These are phyloP conservation scores for Myripristis murdjan DNA, from an alignment of 2,797 vertebrate genomes.

Conservation along the genomic window DNA sequence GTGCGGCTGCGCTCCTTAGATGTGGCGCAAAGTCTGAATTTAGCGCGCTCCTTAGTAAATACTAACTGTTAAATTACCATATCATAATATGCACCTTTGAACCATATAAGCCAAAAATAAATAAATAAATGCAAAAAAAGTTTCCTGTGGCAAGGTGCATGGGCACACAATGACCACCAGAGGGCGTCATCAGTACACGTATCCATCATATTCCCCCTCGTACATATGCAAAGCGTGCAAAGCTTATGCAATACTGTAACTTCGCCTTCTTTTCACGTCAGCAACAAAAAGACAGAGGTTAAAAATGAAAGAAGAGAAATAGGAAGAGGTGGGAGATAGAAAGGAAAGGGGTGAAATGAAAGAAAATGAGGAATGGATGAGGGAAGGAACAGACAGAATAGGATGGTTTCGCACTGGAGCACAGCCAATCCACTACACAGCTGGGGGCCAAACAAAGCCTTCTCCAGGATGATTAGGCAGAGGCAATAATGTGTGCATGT, in stretches of 20 bases:
- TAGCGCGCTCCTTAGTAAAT: too few species aligned
- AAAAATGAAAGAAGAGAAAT: background rate
- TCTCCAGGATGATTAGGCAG: conserved; percentile 64
- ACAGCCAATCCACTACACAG: conserved; percentile 57
- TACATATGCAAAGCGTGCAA: conserved; percentile 15
- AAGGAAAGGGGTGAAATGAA: background rate
- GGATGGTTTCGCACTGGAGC: conserved; percentile 40
- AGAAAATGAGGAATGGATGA: background rate
- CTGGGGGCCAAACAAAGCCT: conserved; percentile 63
- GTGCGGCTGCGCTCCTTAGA: too few species aligned
- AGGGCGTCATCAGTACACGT: conserved; percentile 1
- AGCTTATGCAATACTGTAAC: conserved; percentile 27
- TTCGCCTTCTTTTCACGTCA: background rate
- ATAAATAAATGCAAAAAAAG: too few species aligned
- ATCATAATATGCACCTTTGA: too few species aligned
- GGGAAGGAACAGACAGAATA: conserved; percentile 9
- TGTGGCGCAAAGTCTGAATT: too few species aligned
- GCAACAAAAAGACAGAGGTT: background rate
- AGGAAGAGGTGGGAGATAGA: background rate
- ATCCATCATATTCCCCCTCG: background rate
- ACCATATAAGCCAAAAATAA: too few species aligned
- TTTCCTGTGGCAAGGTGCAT: background rate
- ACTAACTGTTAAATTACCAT: too few species aligned
- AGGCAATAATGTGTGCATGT: conserved; percentile 34
- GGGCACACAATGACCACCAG: conserved; percentile 50